Base-by-base conservation (phyloP, 2,888 invertebrate genomes). In the Hydraecia micacea region DNA sequence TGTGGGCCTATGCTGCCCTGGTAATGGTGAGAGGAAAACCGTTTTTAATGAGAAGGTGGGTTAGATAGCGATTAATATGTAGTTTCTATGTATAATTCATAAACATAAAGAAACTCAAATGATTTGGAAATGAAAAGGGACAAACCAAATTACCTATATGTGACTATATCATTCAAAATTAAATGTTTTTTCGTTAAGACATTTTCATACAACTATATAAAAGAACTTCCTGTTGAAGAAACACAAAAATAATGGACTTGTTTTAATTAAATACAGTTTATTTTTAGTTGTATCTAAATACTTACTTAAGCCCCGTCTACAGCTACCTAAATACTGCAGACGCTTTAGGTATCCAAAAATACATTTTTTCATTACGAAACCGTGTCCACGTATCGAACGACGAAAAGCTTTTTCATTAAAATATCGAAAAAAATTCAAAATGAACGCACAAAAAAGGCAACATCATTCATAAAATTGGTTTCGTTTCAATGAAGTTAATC, bases 311-410 rank as follows among this genome's bases (percentile, higher is more conserved):
- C 18, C 39, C 18, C 11, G 11, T 18, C 25, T 9, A 39, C n/a
- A 4, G 36, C 11, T 28, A 18, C 4, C 25, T 25, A 13, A 63
- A 46, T n/a, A 28, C 11, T 8, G 3, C 15, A 18, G 55, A 66
- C 21, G 39, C 15, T 8, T 39, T 39, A 63, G n/a, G 39, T 76
- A 21, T 25, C 15, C 15, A 49, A 78, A 55, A 83, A 71, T 62
- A 79, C 21, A 0, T 55, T 63, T 83, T 63, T 83, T 69, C 66
- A 83, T 83, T 71, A 71, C 60, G 6, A 67, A 81, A 68, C 63
- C 49, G 28, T 81, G 67, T 28, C 69, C 39, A 69, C 13, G 21
- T 55, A 49, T 49, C 9, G 15, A 39, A 21, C n/a, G 52, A 49
- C 39, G 66, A 71, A 66, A 77, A 71, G 36, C 36, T 60, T 67